Evolutionary conservation across 2,113 vertebrate genomes (phyloP).

Genomic region (Gymnorhina tibicen): DNA sequence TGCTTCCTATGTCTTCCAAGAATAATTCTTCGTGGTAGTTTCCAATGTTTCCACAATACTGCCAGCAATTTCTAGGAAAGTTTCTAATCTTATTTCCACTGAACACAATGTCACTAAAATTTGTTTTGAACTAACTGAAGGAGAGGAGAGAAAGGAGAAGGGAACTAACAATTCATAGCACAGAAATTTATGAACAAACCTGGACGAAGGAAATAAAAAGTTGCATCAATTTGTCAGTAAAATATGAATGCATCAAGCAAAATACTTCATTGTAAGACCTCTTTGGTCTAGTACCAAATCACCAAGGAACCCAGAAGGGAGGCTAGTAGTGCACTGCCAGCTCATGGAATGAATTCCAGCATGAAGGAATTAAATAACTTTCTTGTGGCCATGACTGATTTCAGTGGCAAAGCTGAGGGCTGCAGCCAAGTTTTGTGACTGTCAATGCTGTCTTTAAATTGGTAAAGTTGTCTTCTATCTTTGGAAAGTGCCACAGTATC

Average conservation of each 20-base stretch:
- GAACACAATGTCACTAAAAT: background rate
- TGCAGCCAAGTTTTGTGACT: background rate
- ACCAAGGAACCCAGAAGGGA: background rate
- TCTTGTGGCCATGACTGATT: background rate
- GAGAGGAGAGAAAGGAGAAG: background rate
- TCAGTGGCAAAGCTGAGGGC: background rate
- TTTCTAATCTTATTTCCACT: background rate
- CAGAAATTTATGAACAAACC: background rate
- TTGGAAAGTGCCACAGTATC: accelerated
- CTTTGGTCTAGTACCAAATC: background rate
- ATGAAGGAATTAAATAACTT: background rate
- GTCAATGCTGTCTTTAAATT: background rate
- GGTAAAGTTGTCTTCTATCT: background rate
- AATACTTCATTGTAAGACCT: background rate
- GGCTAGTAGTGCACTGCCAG: background rate
- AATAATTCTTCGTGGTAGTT: background rate
- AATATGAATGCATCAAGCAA: background rate
- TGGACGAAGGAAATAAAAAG: background rate
- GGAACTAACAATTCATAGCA: background rate
- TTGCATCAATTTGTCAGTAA: background rate
- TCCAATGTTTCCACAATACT: background rate
- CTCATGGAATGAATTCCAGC: background rate
- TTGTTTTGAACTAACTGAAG: background rate
- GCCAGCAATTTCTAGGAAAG: background rate
- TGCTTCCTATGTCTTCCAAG: background rate